phyloP scores from a whole-genome alignment of 2,113 vertebrate species.

The Porphyrio hochstetteri region DNA sequence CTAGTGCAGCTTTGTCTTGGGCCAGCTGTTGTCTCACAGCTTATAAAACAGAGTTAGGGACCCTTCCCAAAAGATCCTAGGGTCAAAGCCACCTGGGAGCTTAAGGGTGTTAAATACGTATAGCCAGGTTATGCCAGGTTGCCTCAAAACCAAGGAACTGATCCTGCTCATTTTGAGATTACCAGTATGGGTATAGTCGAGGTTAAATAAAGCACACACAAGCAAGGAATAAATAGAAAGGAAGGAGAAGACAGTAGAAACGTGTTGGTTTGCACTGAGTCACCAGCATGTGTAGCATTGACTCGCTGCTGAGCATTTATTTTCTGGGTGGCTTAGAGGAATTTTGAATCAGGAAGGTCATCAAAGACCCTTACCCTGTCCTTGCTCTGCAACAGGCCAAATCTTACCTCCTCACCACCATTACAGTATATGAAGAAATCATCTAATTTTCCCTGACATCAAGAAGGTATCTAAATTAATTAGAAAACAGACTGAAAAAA shows the following conservation, averaged over 20 bases:
- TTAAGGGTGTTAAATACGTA: background rate
- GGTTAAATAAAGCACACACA: background rate
- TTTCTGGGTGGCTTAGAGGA: conserved; percentile 29
- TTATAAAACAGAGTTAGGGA: background rate
- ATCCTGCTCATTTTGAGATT: background rate
- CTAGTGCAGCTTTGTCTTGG: background rate
- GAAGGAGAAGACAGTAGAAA: conserved; percentile 36
- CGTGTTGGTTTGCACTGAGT: conserved; percentile 72
- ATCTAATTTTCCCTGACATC: background rate
- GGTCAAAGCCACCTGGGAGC: background rate
- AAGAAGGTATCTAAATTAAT: background rate
- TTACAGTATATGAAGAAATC: background rate
- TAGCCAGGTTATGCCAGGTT: background rate
- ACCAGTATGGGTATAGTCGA: background rate
- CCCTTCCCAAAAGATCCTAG: background rate
- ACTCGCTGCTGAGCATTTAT: conserved; percentile 74
- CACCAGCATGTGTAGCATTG: conserved; percentile 70
- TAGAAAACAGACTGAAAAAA: background rate
- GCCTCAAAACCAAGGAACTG: background rate
- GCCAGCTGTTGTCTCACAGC: background rate
- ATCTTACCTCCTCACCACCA: conserved; percentile 73
- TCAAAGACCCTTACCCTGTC: conserved; percentile 73
- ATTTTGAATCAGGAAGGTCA: conserved; percentile 64
- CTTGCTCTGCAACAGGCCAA: conserved; percentile 75
- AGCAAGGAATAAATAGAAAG: conserved; percentile 73